A percentile compares a stretch with the other conserved stretches of the same genome.
These are phyloP conservation scores for Tetranychus truncatus DNA, from an alignment of 2,888 invertebrate genomes.

Conservation along the genomic window DNA sequence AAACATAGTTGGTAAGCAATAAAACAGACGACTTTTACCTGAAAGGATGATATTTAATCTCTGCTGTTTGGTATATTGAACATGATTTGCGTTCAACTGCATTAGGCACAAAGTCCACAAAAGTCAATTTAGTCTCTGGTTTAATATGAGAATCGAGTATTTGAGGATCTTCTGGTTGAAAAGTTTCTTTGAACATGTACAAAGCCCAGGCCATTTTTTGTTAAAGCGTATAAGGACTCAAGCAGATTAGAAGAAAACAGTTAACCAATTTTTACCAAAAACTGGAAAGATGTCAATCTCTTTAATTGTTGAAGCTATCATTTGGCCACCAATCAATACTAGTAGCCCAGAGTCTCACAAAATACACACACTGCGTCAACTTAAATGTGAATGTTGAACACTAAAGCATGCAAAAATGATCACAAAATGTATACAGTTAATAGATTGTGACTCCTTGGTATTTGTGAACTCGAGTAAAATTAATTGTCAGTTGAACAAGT, in stretches of 20 bases:
- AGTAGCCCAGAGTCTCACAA: not conserved
- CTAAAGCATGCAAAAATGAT: not conserved
- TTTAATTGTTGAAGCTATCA: not conserved
- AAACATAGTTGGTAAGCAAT: not conserved
- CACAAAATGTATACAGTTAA: not conserved
- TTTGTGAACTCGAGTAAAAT: not conserved
- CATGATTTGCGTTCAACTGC: conserved; percentile 15
- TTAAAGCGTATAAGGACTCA: not conserved
- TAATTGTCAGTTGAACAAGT: not conserved
- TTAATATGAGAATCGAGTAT: conserved; percentile 19
- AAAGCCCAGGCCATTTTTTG: conserved; percentile 19
- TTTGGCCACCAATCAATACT: not conserved
- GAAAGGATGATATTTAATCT: conserved; percentile 21
- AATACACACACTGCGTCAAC: not conserved
- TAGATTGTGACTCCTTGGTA: not conserved
- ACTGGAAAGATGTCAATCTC: no score
- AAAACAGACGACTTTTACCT: conserved; percentile 13
- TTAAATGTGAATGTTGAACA: not conserved
- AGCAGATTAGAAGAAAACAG: not conserved
- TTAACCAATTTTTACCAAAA: not conserved
- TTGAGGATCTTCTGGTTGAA: conserved; percentile 20
- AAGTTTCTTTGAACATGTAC: conserved; percentile 17
- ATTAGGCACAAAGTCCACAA: conserved; percentile 21
- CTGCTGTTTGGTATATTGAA: conserved; percentile 16
- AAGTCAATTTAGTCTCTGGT: conserved; percentile 17